phyloP scores from a whole-genome alignment of 2,888 invertebrate species.

The Caenorhabditis uteleia region DNA sequence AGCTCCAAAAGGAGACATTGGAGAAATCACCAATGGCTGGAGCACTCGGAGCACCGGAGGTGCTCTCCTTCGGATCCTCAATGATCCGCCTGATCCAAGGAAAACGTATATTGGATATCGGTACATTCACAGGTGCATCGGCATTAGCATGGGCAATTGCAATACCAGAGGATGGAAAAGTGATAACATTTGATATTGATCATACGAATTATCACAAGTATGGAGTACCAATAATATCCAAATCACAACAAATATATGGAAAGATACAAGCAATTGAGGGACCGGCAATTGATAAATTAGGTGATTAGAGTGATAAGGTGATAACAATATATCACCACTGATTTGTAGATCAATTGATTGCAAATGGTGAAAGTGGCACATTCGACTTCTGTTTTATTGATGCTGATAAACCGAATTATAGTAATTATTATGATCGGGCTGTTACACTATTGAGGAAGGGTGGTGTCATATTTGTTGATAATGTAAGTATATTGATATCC shows the following conservation, averaged over 20 bases:
- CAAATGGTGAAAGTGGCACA: slow-evolving; percentile 51
- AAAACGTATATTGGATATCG: slow-evolving; percentile 53
- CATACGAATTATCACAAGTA: slow-evolving; percentile 37
- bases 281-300: slow-evolving; percentile 35
- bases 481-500: too few relatives aligned
- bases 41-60: slow-evolving; percentile 62
- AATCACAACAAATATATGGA: slow-evolving; percentile 33
- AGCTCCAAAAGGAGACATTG: slow-evolving; percentile 51
- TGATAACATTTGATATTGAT: slow-evolving; percentile 53
- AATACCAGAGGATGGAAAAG: slow-evolving; percentile 70
- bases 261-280: slow-evolving; percentile 43
- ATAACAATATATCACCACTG: too few relatives aligned
- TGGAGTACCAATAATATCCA: slow-evolving; percentile 45
- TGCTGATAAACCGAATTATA: slow-evolving; percentile 70
- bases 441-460: slow-evolving; percentile 70
- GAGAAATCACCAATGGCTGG: slow-evolving; percentile 21
- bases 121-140: slow-evolving; percentile 71
- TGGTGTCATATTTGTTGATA: slow-evolving; percentile 72
- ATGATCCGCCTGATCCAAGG: slow-evolving; percentile 48
- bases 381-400: slow-evolving; percentile 67
- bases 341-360: slow-evolving; percentile 57
- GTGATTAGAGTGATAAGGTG: too few relatives aligned
- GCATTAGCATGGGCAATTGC: slow-evolving; percentile 70
- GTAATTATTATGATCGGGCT: slow-evolving; percentile 70
- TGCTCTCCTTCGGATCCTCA: slow-evolving; percentile 57